Conservation (phyloP, 2,113 vertebrate species). For the Rynchops niger region DNA sequence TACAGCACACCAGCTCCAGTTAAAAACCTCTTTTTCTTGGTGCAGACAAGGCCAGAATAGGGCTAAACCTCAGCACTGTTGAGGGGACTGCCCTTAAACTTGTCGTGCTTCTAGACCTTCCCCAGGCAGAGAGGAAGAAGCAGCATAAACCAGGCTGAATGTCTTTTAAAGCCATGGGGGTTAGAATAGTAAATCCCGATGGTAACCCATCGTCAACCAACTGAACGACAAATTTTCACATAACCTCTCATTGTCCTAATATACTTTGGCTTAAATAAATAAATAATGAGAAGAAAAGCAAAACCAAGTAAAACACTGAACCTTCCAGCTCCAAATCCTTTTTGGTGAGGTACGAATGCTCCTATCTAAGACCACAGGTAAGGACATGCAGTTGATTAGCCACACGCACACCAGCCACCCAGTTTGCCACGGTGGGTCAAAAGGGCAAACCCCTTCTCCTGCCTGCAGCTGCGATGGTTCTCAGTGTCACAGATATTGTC, state of each 20-base stretch:
- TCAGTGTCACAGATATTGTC: not conserved
- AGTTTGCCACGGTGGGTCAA: not conserved
- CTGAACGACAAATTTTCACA: not conserved
- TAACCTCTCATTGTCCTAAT: not conserved
- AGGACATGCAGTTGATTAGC: not conserved
- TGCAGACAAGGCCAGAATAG: not conserved
- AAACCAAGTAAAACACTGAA: not conserved
- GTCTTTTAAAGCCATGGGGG: not conserved
- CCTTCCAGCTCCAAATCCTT: not conserved
- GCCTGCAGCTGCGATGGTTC: not conserved
- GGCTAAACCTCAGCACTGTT: not conserved
- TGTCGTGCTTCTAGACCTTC: not conserved
- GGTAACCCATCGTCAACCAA: not conserved
- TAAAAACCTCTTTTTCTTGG: not conserved
- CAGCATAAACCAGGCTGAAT: not conserved
- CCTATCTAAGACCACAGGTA: not conserved
- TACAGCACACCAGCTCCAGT: not conserved
- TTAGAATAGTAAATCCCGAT: not conserved
- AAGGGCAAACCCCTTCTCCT: not conserved
- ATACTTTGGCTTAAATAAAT: not conserved
- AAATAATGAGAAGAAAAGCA: not conserved
- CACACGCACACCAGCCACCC: accelerated
- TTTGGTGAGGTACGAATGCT: accelerated
- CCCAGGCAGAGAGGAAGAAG: not conserved
- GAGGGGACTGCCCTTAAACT: not conserved